These are phyloP conservation scores for Limenitis arthemis DNA, from an alignment of 2,888 invertebrate genomes.

Conservation along the genomic window DNA sequence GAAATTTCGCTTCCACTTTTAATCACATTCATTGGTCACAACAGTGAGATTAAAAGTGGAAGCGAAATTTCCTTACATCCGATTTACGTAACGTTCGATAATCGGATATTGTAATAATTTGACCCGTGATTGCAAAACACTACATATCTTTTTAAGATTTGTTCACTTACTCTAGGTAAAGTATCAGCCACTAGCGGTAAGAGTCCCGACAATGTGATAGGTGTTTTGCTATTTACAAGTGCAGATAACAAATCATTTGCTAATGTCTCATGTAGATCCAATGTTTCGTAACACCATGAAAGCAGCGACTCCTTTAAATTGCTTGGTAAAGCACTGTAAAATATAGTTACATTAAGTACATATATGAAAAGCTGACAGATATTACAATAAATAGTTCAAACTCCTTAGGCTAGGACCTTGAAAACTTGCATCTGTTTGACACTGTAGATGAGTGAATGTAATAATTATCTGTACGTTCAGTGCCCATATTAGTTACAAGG, in stretches of 20 bases:
- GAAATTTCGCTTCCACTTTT: no score
- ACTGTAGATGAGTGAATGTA: no score
- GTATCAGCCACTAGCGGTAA: conserved; percentile 60
- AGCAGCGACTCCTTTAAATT: conserved; percentile 52
- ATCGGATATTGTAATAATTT: no score
- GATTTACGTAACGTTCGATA: no score
- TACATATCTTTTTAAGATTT: background rate
- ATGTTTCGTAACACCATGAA: conserved; percentile 58
- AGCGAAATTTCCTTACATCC: no score
- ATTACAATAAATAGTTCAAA: no score
- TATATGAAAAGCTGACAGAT: background rate
- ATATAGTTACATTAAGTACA: background rate
- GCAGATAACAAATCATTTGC: conserved; percentile 52
- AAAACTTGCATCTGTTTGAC: background rate
- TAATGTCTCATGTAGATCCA: conserved; percentile 49
- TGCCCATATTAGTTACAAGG: no score
- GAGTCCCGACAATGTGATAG: conserved; percentile 50
- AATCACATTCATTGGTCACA: no score
- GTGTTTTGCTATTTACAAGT: conserved; percentile 51
- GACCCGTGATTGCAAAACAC: background rate
- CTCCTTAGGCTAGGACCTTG: no score
- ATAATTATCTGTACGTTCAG: no score
- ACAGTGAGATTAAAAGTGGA: no score
- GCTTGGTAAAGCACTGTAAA: conserved; percentile 49
- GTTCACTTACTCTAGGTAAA: conserved; percentile 50